A percentile compares a stretch with the other conserved stretches of the same genome.
These are phyloP conservation scores for Ahaetulla prasina DNA, from an alignment of 2,113 vertebrate species.

Conservation along the genomic window DNA sequence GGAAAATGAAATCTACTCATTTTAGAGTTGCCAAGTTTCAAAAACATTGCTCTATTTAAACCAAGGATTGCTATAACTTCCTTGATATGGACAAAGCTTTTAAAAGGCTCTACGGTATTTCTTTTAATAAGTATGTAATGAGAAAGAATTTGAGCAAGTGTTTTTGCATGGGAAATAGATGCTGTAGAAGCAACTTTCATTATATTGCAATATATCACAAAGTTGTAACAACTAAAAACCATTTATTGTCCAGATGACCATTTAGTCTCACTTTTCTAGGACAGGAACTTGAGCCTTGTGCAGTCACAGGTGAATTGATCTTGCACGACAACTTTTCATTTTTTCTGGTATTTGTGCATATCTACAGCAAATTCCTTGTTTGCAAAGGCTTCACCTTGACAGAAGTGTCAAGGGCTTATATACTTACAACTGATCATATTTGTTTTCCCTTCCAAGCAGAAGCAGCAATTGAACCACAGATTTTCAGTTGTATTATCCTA, in stretches of 20 bases:
- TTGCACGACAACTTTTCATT: not conserved
- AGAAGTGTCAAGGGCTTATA: constrained; percentile 1
- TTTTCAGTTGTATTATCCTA: not conserved
- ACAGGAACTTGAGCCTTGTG: not conserved
- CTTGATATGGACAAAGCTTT: not conserved
- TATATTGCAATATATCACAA: constrained; percentile 10
- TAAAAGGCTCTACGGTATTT: not conserved
- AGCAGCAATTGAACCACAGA: not conserved
- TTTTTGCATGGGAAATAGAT: not conserved
- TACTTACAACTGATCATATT: constrained; percentile 7
- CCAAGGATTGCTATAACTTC: not conserved
- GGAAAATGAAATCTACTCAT: not conserved
- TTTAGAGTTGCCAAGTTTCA: not conserved
- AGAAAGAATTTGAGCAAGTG: not conserved
- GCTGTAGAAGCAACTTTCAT: not conserved
- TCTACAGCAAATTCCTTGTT: not conserved
- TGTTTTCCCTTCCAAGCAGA: constrained; percentile 9
- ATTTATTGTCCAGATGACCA: not conserved
- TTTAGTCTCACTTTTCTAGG: not conserved
- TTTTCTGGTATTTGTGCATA: not conserved
- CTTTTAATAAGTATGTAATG: not conserved
- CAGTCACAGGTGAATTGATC: not conserved
- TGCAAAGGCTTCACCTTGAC: constrained; percentile 20
- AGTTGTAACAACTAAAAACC: not conserved
- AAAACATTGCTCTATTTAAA: not conserved